phyloP scores from a whole-genome alignment of 2,888 invertebrate genomes.

The Oasisia sp. region DNA sequence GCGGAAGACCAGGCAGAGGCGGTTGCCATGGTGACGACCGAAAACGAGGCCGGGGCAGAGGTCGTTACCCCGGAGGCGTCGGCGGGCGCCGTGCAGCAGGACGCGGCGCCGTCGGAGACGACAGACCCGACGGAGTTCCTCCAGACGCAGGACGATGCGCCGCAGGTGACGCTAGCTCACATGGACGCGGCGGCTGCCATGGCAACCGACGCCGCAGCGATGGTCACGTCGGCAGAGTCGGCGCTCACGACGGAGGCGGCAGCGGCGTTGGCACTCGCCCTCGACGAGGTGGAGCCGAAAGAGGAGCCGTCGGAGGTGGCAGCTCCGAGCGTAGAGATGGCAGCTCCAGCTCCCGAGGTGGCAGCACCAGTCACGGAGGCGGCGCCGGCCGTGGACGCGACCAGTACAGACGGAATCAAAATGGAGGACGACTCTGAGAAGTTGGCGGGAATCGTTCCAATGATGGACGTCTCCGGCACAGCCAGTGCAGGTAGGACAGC shows the following conservation, averaged over 20 bases:
- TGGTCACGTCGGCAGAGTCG: background rate
- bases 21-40: background rate
- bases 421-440: background rate
- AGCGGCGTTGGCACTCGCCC: conserved; percentile 18
- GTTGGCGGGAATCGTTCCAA: background rate
- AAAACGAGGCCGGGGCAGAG: conserved; percentile 13
- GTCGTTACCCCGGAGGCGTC: background rate
- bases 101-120: conserved; percentile 22
- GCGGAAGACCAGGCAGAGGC: conserved; percentile 13
- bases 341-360: background rate
- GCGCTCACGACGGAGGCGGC: conserved; percentile 14
- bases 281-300: conserved; percentile 17
- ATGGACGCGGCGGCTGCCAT: conserved; percentile 64
- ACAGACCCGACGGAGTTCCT: background rate
- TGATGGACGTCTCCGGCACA: background rate
- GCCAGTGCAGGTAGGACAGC: background rate
- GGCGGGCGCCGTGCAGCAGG: background rate
- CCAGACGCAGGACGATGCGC: conserved; percentile 17
- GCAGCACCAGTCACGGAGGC: background rate
- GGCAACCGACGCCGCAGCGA: conserved; percentile 3
- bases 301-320: conserved; percentile 1
- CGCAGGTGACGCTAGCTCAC: background rate
- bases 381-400: background rate
- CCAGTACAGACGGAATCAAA: background rate
- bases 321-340: conserved; percentile 7